Evolutionary conservation across 2,888 invertebrate genomes (phyloP).

Genomic region (Pyrrhia umbra): DNA sequence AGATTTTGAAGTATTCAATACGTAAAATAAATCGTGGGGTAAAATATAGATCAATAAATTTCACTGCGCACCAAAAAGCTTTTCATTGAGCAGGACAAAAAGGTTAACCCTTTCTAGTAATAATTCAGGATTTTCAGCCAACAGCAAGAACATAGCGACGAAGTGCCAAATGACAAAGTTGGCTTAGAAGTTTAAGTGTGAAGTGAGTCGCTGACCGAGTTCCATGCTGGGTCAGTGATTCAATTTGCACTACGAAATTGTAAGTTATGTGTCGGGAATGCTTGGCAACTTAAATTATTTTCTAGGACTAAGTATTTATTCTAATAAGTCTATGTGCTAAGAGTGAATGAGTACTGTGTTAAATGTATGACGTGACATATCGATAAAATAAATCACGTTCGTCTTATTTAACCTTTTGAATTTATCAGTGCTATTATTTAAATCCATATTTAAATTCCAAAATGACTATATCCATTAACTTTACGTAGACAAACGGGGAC

Average conservation of each 20-base stretch:
- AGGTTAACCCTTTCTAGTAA: slow-evolving; percentile 58
- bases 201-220: slow-evolving; percentile 56
- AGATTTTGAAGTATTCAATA: slow-evolving; percentile 5
- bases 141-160: slow-evolving; percentile 49
- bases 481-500: slow-evolving; percentile 74
- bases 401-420: neutral
- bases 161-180: slow-evolving; percentile 74
- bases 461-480: slow-evolving; percentile 79
- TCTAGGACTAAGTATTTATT: neutral
- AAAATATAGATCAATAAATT: slow-evolving; percentile 22
- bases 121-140: slow-evolving; percentile 57
- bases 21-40: neutral
- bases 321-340: neutral
- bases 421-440: slow-evolving; percentile 12
- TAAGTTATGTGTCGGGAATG: slow-evolving; percentile 26
- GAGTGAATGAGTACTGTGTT: neutral
- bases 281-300: neutral
- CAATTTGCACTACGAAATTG: slow-evolving; percentile 58
- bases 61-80: slow-evolving; percentile 29
- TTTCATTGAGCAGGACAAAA: slow-evolving; percentile 34
- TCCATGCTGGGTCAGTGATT: slow-evolving; percentile 56
- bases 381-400: neutral
- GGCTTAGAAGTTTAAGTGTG: slow-evolving; percentile 64
- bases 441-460: slow-evolving; percentile 54
- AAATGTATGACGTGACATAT: neutral